A percentile compares a stretch with the other conserved stretches of the same genome.
Evolutionary conservation across 2,113 vertebrate species (phyloP).

Genomic region (Oryzias javanicus): DNA sequence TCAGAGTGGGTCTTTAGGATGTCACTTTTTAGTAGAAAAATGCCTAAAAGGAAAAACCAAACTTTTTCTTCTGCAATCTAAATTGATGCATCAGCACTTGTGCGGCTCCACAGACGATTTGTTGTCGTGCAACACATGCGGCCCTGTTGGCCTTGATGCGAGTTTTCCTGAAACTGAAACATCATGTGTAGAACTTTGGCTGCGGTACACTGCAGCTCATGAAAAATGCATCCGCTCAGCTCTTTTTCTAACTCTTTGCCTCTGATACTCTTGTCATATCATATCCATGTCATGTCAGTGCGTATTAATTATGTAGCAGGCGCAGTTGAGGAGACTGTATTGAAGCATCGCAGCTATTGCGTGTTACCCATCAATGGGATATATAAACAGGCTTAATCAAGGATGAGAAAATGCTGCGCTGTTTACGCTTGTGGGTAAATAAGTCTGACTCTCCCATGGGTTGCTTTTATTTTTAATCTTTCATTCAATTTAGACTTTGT

Average conservation of each 20-base stretch:
- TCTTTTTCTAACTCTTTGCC: constrained; percentile 58
- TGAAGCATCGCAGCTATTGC: constrained; percentile 49
- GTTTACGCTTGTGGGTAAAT: constrained; percentile 60
- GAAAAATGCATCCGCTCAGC: constrained; percentile 70
- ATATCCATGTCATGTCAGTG: constrained; percentile 75
- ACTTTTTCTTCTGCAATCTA: too few species aligned
- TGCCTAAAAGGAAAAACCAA: too few species aligned
- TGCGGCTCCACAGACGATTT: constrained; percentile 26
- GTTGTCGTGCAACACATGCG: constrained; percentile 45
- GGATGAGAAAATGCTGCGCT: constrained; percentile 50
- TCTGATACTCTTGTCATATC: constrained; percentile 73
- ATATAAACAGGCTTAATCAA: constrained; percentile 59
- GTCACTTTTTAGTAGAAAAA: too few species aligned
- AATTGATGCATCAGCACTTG: too few species aligned
- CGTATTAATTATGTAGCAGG: constrained; percentile 70
- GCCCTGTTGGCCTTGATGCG: constrained; percentile 29
- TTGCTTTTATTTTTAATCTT: constrained; percentile 33
- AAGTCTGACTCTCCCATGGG: constrained; percentile 36
- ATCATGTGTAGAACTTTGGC: constrained; percentile 61
- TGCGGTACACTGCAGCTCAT: constrained; percentile 65
- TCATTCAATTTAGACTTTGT: constrained; percentile 33
- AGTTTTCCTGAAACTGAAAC: constrained; percentile 52
- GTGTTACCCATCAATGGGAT: constrained; percentile 42
- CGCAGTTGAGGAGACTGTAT: constrained; percentile 55
- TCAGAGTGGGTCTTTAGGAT: too few species aligned